phyloP scores from a whole-genome alignment of 2,113 vertebrate species.

The Myrmecobius fasciatus region DNA sequence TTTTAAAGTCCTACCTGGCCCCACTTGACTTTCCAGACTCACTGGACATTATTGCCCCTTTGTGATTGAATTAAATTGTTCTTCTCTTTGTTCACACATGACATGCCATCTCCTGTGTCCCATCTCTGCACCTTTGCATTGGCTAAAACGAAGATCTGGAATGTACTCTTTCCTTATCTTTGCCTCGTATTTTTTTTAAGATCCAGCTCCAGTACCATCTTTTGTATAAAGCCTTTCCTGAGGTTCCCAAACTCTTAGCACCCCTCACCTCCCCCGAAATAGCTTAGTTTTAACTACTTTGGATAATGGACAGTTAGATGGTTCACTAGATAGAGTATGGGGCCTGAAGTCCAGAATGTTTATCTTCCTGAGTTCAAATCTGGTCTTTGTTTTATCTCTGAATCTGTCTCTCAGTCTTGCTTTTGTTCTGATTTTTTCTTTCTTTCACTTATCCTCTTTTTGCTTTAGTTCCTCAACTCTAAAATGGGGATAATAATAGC shows the following conservation, averaged over 20 bases:
- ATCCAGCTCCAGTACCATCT: neutral
- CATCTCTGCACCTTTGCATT: neutral
- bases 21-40: neutral
- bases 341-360: too few relatives aligned
- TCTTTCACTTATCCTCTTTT: neutral
- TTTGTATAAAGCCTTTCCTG: neutral
- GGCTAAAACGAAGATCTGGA: neutral
- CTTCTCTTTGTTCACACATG: neutral
- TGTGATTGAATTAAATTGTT: neutral
- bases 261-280: neutral
- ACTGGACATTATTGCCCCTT: neutral
- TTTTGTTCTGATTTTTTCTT: too few relatives aligned
- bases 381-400: too few relatives aligned
- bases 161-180: neutral
- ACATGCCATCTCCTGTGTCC: neutral
- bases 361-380: neutral
- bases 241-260: neutral
- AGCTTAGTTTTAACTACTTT: neutral
- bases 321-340: too few relatives aligned
- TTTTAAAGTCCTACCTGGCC: neutral
- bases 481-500: neutral
- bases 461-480: neutral
- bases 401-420: too few relatives aligned
- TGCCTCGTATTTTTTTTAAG: neutral
- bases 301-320: neutral